Conservation (phyloP, 1,140 invertebrate genomes). For the Oryzaephilus surinamensis region DNA sequence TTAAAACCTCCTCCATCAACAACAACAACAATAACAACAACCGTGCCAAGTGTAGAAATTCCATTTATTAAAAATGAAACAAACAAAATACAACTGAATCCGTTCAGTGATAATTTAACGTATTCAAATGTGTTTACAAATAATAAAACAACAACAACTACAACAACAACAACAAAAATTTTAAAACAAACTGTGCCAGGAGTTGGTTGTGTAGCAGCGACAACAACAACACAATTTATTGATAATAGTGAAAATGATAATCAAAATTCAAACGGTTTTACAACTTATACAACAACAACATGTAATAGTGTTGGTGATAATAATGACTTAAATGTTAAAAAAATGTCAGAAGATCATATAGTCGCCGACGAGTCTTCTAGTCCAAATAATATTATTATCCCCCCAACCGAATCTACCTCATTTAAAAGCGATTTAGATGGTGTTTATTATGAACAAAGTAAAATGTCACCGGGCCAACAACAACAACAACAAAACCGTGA, state of each 20-base stretch:
- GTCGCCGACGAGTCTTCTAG: slow-evolving; percentile 22
- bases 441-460: slow-evolving; percentile 24
- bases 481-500: too few relatives aligned
- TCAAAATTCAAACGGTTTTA: slow-evolving; percentile 22
- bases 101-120: slow-evolving; percentile 20
- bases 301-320: slow-evolving; percentile 24
- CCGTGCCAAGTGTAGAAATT: slow-evolving; percentile 34
- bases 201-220: too few relatives aligned
- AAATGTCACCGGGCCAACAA: slow-evolving; percentile 30
- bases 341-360: slow-evolving; percentile 18
- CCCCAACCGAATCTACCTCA: slow-evolving; percentile 28
- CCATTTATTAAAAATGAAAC: slow-evolving; percentile 35
- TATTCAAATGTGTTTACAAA: slow-evolving; percentile 25
- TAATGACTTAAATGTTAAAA: too few relatives aligned
- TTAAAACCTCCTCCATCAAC: slow-evolving; percentile 27
- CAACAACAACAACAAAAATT: slow-evolving; percentile 13
- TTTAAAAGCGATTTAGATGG: slow-evolving; percentile 27
- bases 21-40: too few relatives aligned
- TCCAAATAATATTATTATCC: slow-evolving; percentile 21
- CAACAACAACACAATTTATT: too few relatives aligned
- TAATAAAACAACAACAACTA: slow-evolving; percentile 18
- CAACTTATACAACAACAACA: too few relatives aligned
- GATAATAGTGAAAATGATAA: slow-evolving; percentile 20
- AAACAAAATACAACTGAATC: slow-evolving; percentile 28
- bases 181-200: slow-evolving; percentile 17